Base-by-base conservation (phyloP, 2,113 vertebrate genomes). In the Ailurus styani region DNA sequence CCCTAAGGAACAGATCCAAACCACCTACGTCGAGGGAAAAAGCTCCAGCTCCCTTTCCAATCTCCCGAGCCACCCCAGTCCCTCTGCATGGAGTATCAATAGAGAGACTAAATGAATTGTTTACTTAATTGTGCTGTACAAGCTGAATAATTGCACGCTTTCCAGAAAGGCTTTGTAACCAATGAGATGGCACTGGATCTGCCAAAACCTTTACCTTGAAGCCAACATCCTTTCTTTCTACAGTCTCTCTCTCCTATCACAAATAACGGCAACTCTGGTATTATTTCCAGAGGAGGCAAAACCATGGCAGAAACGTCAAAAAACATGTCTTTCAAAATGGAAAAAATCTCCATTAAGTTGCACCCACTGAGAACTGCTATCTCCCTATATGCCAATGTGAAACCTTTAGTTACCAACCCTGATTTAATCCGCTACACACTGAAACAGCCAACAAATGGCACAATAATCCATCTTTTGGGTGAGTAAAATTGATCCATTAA, bases 141-240 rank as follows among this genome's bases (percentile, higher is more conserved):
- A 82, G 78, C 47, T 93, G 92, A 84, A 97, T 87, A 90, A 54
- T 91, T 97, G 94, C 77, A 66, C 4, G 47, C n/a, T 96, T 98
- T 97, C 94, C 95, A 87, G 78, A 47, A 81, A 93, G 82, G 84
- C 93, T 97, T 98, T 98, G 93, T 98, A 95, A 95, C 95, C 97
- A 96, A 55, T 66, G 97, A 96, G 92, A 90, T 94, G 79, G 97
- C 57, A 10, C 0, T 75, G 31, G 66, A 73, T 90, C 90, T 98
- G 91, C 95, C 93, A 97, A 97, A 98, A 96, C 91, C 93, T 88
- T 88, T 89, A 94, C 96, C 94, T 95, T 87, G 97, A 96, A 94
- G 97, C 66, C 94, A 93, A 85, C 83, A 91, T 93, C 55, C n/a
- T 84, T 55, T 78, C 95, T 98, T 95, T 77, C 96, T 91, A 40